A percentile compares a stretch with the other conserved stretches of the same genome.
These are phyloP conservation scores for Microcebus lehilahytsara DNA, from an alignment of 2,113 vertebrate species.

Conservation along the genomic window DNA sequence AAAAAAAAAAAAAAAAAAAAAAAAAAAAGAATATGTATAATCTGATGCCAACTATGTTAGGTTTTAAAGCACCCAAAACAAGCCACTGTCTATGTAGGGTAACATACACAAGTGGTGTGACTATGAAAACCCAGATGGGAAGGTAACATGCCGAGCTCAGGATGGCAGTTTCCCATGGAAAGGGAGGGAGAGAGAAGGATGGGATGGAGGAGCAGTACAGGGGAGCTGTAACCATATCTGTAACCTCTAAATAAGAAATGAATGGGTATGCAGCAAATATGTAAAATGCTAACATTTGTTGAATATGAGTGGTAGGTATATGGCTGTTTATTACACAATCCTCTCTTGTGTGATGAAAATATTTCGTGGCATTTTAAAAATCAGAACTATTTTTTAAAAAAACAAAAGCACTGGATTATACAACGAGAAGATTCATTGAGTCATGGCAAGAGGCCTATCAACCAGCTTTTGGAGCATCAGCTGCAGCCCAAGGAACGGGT, in stretches of 20 bases:
- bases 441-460: neutral
- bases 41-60: neutral
- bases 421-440: neutral
- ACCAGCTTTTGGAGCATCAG: neutral
- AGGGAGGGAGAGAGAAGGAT: neutral
- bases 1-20: no score
- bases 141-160: neutral
- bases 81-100: neutral
- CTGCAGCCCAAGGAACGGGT: accelerated
- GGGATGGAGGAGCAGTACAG: neutral
- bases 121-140: no score
- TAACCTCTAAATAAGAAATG: neutral
- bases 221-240: neutral
- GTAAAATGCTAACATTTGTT: neutral
- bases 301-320: neutral
- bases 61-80: neutral
- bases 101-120: neutral
- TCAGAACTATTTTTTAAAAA: neutral
- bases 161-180: neutral
- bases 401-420: neutral
- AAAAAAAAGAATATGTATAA: accelerated
- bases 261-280: neutral
- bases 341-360: neutral
- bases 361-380: neutral
- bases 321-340: neutral